Base-by-base conservation (phyloP, 2,797 vertebrate genomes). In the Eupleurogrammus muticus region DNA sequence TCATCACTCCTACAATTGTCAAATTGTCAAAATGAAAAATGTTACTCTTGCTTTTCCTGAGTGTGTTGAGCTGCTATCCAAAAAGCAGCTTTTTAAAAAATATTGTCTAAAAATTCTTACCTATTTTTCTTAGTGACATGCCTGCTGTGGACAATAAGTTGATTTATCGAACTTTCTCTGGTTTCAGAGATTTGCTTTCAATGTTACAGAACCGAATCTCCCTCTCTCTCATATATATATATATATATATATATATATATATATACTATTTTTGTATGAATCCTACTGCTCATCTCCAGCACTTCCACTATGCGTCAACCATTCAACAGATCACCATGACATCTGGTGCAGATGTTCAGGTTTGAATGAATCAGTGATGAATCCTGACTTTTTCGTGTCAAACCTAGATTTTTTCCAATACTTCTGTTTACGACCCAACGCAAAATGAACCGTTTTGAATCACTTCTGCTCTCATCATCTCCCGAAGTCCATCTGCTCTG, bases 11-110 rank as follows among this genome's bases (percentile, higher is more conserved):
- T 56, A 66, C 62, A 65, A 55, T 63, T 70, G 66, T 28, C 46
- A 59, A 64, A 44, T 48, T 75, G 72, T 42, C 67, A 63, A 21
- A 61, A 71, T 64, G 69, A 71, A 77, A 74, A 77, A 86, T 68
- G 21, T 78, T 63, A 9, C 11, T 1, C n/a, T 32, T n/a, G 24
- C 48, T 40, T 66, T n/a, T 36, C 50, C 9, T 19, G 40, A 19
- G 47, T 23, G 23, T 38, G 58, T 60, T 57, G 24, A 50, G 72
- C 54, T 35, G 23, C 63, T 46, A 59, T 70, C 19, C 13, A 55
- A 59, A 73, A 70, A 32, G 1, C 3, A 0, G 17, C 2, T 65
- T 69, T 81, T 62, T 57, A 17, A 62, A 42, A 42, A 28, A n/a
- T 59, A 60, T 20, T 24, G 6, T 46, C 0, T 6, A 53, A 70